Base-by-base conservation (phyloP, 92 coral and sea anemone species). In the Pocillopora grandis region DNA sequence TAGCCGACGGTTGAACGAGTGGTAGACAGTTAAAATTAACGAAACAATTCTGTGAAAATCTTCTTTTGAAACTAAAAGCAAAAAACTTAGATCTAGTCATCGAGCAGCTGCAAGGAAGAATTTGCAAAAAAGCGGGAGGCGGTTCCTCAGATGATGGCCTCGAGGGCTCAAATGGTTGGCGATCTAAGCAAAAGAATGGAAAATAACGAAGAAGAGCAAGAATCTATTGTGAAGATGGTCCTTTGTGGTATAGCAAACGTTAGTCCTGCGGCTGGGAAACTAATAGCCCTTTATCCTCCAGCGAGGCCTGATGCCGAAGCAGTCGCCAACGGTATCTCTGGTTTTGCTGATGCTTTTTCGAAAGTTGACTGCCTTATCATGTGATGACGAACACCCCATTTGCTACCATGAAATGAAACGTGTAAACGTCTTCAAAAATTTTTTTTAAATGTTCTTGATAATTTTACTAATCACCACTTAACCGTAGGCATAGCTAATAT, bases 31-130 rank as follows among this genome's bases (percentile, higher is more conserved):
- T 56, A 76, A 83, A 62, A 23, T 20, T 69, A 52, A 85, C 88
- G n/a, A 81, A 85, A 12, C 84, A 77, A 27, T 65, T 67, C 84
- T 85, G 88, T 67, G 65, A 76, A 19, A 66, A 77, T 12, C 83
- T 85, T 58, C 61, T 85, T 13, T 62, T 67, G 33, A 15, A 70
- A 31, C 88, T 85, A 20, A 85, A 77, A 42, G 56, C 27, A 48
- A 70, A 72, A 17, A 58, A 59, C 27, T 80, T 85, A 2, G 88
- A 85, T 56, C 77, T 84, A 16, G 76, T 85, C 17, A 23, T 85
- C 68, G 76, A 62, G 18, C 88, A 55, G 12, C 84, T 85, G 76
- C 23, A 48, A 13, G 78, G 88, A 67, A 76, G 84, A 2, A 18
- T 36, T 56, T 18, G 58, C 17, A 14, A 36, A 35, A 18, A 36